These are phyloP conservation scores for Elachura formosa DNA, from an alignment of 2,113 vertebrate species.

Conservation along the genomic window DNA sequence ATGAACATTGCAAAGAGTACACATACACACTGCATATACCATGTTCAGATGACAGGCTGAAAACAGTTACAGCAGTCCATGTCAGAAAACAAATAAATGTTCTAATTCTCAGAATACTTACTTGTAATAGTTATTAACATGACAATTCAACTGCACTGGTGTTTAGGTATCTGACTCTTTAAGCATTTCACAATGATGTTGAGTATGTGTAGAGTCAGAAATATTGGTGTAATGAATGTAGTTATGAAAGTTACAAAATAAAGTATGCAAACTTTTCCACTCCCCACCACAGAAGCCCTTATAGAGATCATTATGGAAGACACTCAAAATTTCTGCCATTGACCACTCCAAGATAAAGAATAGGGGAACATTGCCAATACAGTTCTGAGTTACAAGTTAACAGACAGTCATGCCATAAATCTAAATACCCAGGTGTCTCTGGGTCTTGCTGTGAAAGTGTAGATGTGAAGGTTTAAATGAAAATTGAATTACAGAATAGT, in stretches of 20 bases:
- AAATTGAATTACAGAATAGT: neutral
- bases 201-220: neutral
- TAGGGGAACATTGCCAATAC: neutral
- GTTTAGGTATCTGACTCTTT: neutral
- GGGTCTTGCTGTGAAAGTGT: neutral
- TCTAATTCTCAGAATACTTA: neutral
- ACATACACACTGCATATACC: neutral
- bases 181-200: neutral
- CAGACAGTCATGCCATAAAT: neutral
- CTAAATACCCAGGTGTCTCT: neutral
- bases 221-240: accelerated
- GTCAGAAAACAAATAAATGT: neutral
- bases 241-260: neutral
- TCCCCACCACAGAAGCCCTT: neutral
- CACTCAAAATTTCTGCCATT: neutral
- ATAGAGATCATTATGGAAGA: neutral
- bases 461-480: neutral
- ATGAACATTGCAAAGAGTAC: neutral
- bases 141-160: neutral
- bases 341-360: neutral
- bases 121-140: neutral
- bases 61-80: neutral
- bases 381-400: neutral
- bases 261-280: neutral
- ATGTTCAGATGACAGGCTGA: neutral